Evolutionary conservation across 2,113 vertebrate species (phyloP), one percentile per base, ranked within the genome.

Genomic region (Merops nubicus): DNA sequence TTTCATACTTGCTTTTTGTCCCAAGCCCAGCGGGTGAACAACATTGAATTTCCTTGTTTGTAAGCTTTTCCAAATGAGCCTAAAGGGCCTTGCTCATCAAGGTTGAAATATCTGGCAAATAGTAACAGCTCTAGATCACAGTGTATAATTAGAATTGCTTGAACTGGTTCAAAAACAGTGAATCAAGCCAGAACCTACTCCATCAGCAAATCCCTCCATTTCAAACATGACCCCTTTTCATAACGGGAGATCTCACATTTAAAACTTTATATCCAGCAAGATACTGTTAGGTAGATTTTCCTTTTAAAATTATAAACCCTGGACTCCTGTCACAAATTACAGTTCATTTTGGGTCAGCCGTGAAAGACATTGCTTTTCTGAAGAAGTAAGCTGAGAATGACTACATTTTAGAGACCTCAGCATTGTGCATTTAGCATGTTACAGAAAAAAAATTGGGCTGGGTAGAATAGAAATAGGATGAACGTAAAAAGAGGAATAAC

Each of bases 41-140:
- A 76, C 77, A 75, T 69, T 83, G 95, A 85, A 84, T 95, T 90
- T 83, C 42, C 73, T 88, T 90, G 87, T 95, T 94, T 88, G 70
- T 91, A 96, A 93, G 72, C 57, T 96, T 96, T 97, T 94, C 96
- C 95, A 97, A 96, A 97, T 91, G 57, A 96, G 85, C 95, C 94
- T 97, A 84, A 90, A 95, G 94, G 95, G 60, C 91, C 77, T 91
- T 94, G 83, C 89, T 97, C 81, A 79, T 72, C 75, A 90, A 90
- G 91, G 91, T 89, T 88, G 83, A 95, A 97, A 97, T 93, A 82
- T 82, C 70, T 97, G 94, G 84, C 93, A 96, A 91, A 87, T 54
- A 89, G 47, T 65, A 75, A 90, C 69, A 96, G 28, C 81, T 96
- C 87, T 88, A 94, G 84, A 92, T 76, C 9, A 31, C 51, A 89